Percentiles rank a stretch among this genome's conserved stretches.
Evolutionary conservation across 2,888 invertebrate species (phyloP).

Genomic region (Drosophila borborema): DNA sequence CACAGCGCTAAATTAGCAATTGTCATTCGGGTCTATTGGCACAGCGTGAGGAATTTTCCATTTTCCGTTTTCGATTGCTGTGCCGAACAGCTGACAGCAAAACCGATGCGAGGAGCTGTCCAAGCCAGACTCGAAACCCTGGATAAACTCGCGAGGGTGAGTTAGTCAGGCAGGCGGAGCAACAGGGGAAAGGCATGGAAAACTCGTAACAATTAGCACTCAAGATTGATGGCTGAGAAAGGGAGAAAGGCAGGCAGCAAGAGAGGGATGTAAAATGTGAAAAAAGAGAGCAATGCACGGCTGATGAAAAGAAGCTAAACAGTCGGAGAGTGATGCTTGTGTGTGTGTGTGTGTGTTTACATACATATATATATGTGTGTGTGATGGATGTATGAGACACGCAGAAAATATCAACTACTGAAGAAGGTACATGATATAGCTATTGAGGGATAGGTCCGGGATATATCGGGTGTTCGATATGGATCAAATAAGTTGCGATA

Average conservation of each 20-base stretch:
- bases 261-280: conserved; percentile 19
- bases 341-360: not conserved
- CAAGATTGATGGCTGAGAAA: conserved; percentile 67
- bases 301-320: conserved; percentile 1
- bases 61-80: conserved; percentile 38
- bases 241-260: conserved; percentile 5
- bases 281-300: not conserved
- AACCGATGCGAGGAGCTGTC: conserved; percentile 27
- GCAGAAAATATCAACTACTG: conserved; percentile 8
- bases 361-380: not conserved
- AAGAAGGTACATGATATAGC: conserved; percentile 11
- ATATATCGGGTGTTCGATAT: not conserved
- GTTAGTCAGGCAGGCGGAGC: not conserved
- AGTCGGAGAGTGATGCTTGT: conserved; percentile 13
- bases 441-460: conserved; percentile 21
- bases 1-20: conserved; percentile 68
- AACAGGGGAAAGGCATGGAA: conserved; percentile 17
- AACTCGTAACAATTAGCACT: conserved; percentile 78
- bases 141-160: not conserved
- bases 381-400: not conserved
- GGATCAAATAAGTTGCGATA: not conserved
- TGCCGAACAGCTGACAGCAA: conserved; percentile 51
- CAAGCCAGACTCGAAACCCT: conserved; percentile 19
- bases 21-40: conserved; percentile 60
- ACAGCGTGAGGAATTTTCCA: conserved; percentile 57